Evolutionary conservation across 2,797 vertebrate genomes (phyloP).

Genomic region (Anas capensis): DNA sequence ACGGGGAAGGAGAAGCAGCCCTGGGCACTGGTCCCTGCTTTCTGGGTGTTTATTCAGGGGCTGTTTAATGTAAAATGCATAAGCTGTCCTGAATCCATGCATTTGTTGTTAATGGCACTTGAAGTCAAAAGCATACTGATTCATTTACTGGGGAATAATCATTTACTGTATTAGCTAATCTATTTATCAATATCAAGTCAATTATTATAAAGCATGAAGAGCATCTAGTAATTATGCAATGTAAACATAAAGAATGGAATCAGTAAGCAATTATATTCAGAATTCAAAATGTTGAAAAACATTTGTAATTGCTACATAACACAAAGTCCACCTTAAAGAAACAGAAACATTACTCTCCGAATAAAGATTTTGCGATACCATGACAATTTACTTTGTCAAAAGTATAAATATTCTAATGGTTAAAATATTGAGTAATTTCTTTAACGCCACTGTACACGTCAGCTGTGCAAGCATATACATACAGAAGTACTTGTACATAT

Average conservation of each 20-base stretch:
- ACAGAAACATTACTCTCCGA: neutral
- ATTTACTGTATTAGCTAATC: slow-evolving; percentile 57
- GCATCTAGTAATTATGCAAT: slow-evolving; percentile 55
- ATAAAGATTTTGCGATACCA: neutral
- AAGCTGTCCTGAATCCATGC: slow-evolving; percentile 48
- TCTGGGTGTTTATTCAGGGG: slow-evolving; percentile 1
- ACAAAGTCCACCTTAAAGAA: neutral
- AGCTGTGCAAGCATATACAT: neutral
- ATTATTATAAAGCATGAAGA: slow-evolving; percentile 67
- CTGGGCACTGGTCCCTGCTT: neutral
- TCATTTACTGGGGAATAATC: slow-evolving; percentile 67
- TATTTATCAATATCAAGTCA: slow-evolving; percentile 70
- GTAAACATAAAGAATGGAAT: slow-evolving; percentile 64
- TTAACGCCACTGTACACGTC: fast-evolving
- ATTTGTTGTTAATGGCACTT: slow-evolving; percentile 56
- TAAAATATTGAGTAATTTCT: neutral
- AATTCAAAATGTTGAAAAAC: slow-evolving; percentile 11
- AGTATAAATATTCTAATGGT: neutral
- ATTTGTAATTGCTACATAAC: neutral
- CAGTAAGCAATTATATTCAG: slow-evolving; percentile 41
- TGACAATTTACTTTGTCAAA: neutral
- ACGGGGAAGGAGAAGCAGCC: neutral
- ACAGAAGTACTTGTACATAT: neutral
- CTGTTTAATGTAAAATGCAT: slow-evolving; percentile 51
- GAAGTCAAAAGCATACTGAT: slow-evolving; percentile 64